Base-by-base conservation (phyloP, 2,888 invertebrate genomes). In the Macrophya alboannulata region DNA sequence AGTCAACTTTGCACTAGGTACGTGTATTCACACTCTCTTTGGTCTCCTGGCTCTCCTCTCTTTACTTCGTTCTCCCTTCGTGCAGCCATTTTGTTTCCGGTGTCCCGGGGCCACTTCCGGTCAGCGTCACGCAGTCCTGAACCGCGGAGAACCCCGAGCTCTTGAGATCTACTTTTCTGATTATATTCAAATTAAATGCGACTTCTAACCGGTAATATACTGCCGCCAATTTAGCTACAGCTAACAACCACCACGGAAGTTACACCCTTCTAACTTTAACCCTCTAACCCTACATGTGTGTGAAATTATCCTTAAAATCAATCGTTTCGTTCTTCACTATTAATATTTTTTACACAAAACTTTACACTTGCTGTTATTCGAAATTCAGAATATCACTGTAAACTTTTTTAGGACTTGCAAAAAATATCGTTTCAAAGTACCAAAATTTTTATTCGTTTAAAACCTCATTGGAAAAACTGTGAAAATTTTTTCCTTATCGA, bases 111-210 rank as follows among this genome's bases (percentile, higher is more conserved):
- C 90, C 89, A 91, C 92, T 92, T 92, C 93, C 93, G 93, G 92
- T 92, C 92, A 92, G 89, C 92, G 93, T 93, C 93, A 92, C 92
- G 92, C 92, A 93, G 92, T 91, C 91, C 90, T 91, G 89, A 91
- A 45, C 88, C 90, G 89, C 89, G 88, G 90, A 91, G 90, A 89
- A 90, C 90, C 87, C 88, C 89, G 86, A 87, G 86, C 91, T 91
- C 89, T 90, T 89, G 90, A 93, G 93, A 93, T 93, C 91, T 92
- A 91, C 91, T 91, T 91, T 88, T 90, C 88, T 92, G 93, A 93
- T 93, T 93, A 93, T 93, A 93, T 93, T 93, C 93, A 93, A 93
- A 93, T 93, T 93, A 93, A 93, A 93, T 93, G 93, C 92, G 91
- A 90, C 91, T 90, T 91, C 91, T 89, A 89, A 91, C 91, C 92